Evolutionary conservation across 2,888 invertebrate species (phyloP).

Genomic region (Dynastes maya): DNA sequence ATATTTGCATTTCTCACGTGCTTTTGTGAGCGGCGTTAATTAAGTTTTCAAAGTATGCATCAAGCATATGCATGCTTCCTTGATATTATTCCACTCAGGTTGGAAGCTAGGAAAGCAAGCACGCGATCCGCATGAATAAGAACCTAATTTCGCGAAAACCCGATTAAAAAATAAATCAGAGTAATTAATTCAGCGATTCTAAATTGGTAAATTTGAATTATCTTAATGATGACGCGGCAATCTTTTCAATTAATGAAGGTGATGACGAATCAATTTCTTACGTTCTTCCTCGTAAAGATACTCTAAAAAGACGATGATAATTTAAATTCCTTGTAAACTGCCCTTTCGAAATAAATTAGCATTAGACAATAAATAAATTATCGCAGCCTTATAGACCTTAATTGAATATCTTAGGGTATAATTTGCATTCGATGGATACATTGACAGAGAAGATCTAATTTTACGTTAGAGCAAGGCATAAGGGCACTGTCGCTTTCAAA

Average conservation of each 20-base stretch:
- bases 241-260: conserved; percentile 5
- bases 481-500: too few species aligned
- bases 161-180: conserved; percentile 34
- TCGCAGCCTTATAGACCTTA: not conserved
- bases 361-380: not conserved
- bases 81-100: conserved; percentile 38
- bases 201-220: conserved; percentile 13
- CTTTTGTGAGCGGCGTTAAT: conserved; percentile 8
- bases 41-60: conserved; percentile 8
- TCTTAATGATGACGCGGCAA: conserved; percentile 12
- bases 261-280: not conserved
- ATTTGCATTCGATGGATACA: too few species aligned
- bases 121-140: conserved; percentile 32
- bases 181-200: conserved; percentile 21
- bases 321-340: not conserved
- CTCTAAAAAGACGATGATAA: not conserved
- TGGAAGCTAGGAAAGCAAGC: conserved; percentile 27
- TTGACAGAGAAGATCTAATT: too few species aligned
- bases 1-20: not conserved
- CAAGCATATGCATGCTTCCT: conserved; percentile 8
- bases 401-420: not conserved
- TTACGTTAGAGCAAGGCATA: too few species aligned
- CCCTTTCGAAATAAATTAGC: not conserved
- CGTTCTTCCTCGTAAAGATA: not conserved
- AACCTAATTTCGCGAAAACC: conserved; percentile 22